phyloP scores from a whole-genome alignment of 2,797 vertebrate genomes.

The Falco novaeseelandiae region DNA sequence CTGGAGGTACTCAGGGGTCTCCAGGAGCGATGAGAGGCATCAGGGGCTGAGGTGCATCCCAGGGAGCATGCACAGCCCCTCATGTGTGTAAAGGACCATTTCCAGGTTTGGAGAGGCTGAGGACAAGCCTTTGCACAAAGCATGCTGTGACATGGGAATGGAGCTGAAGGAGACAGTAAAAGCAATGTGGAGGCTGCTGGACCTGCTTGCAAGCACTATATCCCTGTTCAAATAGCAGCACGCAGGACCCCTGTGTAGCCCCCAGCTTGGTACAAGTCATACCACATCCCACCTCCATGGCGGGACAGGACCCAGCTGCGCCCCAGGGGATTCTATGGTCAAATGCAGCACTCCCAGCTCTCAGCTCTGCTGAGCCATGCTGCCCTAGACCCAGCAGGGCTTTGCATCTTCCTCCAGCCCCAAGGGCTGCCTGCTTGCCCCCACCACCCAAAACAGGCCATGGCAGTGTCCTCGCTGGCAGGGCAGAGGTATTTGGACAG shows the following conservation, averaged over 20 bases:
- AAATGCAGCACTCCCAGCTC: not conserved
- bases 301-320: not conserved
- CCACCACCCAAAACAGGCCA: not conserved
- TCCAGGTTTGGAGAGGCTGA: not conserved
- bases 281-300: accelerated
- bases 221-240: not conserved
- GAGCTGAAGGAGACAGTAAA: not conserved
- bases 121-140: not conserved
- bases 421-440: not conserved
- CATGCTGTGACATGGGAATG: not conserved
- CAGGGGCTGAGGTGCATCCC: not conserved
- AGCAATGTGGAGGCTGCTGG: not conserved
- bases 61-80: not conserved
- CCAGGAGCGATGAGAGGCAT: not conserved
- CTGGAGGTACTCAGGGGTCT: not conserved
- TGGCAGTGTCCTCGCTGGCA: not conserved
- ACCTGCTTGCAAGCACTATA: not conserved
- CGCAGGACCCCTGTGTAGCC: not conserved
- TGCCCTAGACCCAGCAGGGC: not conserved
- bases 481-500: not conserved
- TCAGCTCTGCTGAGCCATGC: accelerated
- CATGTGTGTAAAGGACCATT: not conserved
- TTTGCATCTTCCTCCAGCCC: not conserved
- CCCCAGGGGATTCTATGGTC: not conserved
- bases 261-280: not conserved